Conservation (phyloP, 2,888 invertebrate genomes). For the Epistrophe eligans region DNA sequence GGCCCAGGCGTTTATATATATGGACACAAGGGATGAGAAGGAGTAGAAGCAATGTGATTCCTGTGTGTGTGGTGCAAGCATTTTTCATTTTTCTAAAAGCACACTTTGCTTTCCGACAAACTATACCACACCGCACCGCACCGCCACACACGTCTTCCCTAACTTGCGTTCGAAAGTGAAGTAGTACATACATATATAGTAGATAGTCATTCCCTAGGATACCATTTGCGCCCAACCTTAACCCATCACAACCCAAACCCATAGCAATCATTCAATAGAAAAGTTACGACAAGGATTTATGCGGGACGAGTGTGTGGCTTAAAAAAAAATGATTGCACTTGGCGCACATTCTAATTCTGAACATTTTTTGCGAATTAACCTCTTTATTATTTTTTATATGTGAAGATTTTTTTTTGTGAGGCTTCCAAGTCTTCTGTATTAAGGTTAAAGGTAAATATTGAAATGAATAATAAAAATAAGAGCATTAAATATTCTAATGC, state of each 20-base stretch:
- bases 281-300: slow-evolving; percentile 58
- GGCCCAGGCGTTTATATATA: not conserved
- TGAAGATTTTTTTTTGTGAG: slow-evolving; percentile 10
- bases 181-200: not conserved
- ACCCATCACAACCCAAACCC: not conserved
- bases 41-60: slow-evolving; percentile 10
- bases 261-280: slow-evolving; percentile 61
- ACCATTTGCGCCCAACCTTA: not conserved
- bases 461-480: slow-evolving; percentile 26
- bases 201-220: slow-evolving; percentile 3
- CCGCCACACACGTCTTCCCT: slow-evolving; percentile 13
- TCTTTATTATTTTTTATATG: slow-evolving; percentile 11
- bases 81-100: slow-evolving; percentile 71
- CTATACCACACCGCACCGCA: not conserved
- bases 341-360: slow-evolving; percentile 32
- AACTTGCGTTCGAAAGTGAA: slow-evolving; percentile 16
- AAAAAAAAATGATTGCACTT: slow-evolving; percentile 62
- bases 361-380: slow-evolving; percentile 34
- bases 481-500: not conserved
- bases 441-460: slow-evolving; percentile 34
- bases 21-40: not conserved
- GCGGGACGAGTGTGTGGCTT: slow-evolving; percentile 40
- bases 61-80: slow-evolving; percentile 46
- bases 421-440: slow-evolving; percentile 3
- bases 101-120: slow-evolving; percentile 43